Conservation (phyloP, 2,113 vertebrate genomes). For the Istiophorus platypterus region DNA sequence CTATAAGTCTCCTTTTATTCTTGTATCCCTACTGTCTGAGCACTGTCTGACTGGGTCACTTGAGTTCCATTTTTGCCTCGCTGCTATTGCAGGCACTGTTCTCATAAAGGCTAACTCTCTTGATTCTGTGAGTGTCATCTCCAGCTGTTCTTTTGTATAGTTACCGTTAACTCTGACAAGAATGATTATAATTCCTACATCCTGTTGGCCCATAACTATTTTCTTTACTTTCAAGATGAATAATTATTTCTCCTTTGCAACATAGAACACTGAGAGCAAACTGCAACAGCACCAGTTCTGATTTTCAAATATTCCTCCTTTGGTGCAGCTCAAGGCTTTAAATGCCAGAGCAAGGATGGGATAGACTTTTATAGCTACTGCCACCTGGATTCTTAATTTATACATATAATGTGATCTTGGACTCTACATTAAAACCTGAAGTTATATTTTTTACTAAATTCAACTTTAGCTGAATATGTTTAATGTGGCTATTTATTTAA, state of each 20-base stretch:
- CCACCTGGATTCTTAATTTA: not conserved
- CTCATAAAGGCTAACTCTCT: constrained; percentile 27
- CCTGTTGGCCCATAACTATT: not conserved
- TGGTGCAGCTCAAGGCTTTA: not conserved
- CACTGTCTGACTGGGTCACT: not conserved
- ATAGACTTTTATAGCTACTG: not conserved
- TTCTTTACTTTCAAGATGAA: not conserved
- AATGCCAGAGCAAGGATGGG: not conserved
- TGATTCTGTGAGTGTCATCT: constrained; percentile 21
- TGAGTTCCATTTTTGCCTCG: constrained; percentile 7
- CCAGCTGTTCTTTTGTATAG: constrained; percentile 19
- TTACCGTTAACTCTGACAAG: not conserved
- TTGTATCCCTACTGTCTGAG: not conserved
- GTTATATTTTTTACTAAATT: not conserved
- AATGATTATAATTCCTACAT: not conserved
- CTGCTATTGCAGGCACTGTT: not conserved
- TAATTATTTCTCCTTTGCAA: not conserved
- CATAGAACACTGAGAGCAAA: not conserved
- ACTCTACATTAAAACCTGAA: not conserved
- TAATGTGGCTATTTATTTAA: constrained; percentile 14
- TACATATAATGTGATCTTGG: not conserved
- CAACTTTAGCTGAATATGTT: constrained; percentile 4
- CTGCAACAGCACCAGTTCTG: not conserved
- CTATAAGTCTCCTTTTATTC: constrained; percentile 2
- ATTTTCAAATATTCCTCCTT: not conserved